Percentiles rank a stretch among this genome's conserved stretches.
phyloP scores from a whole-genome alignment of 2,113 vertebrate genomes.

The Polyodon spathula region DNA sequence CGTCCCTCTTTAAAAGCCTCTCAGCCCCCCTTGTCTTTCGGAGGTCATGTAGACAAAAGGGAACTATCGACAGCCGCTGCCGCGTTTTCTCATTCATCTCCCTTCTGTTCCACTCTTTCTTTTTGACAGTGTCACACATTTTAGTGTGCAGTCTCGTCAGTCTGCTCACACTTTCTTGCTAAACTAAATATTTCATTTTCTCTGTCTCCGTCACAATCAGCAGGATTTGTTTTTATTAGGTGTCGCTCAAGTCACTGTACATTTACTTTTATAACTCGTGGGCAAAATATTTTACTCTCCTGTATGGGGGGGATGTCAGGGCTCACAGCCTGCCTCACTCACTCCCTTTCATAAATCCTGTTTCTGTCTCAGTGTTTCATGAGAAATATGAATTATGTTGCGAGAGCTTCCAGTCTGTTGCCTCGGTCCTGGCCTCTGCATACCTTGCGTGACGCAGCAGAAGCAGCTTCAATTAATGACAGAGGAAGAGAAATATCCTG shows the following conservation, averaged over 20 bases:
- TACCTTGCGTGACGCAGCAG: background rate
- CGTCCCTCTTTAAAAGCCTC: background rate
- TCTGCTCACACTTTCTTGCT: background rate
- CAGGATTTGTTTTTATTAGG: conserved; percentile 16
- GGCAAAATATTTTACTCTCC: conserved; percentile 10
- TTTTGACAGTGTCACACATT: conserved; percentile 7
- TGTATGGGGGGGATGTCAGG: conserved; percentile 1
- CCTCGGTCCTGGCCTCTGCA: background rate
- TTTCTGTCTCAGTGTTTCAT: background rate
- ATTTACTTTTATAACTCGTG: conserved; percentile 7
- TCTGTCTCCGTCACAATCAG: conserved; percentile 14
- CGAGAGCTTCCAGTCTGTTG: background rate
- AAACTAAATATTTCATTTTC: conserved; percentile 18
- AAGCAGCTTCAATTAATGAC: background rate
- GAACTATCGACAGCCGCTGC: background rate
- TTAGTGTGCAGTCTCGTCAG: conserved; percentile 9
- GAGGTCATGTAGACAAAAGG: background rate
- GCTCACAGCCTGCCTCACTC: background rate
- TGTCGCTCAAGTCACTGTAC: conserved; percentile 9
- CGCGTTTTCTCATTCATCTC: background rate
- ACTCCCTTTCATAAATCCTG: conserved; percentile 14
- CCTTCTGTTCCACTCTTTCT: background rate
- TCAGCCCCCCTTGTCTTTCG: background rate
- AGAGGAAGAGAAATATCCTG: background rate
- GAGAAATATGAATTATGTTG: conserved; percentile 9